Conservation (phyloP, 2,113 vertebrate genomes). For the Capreolus pygargus region DNA sequence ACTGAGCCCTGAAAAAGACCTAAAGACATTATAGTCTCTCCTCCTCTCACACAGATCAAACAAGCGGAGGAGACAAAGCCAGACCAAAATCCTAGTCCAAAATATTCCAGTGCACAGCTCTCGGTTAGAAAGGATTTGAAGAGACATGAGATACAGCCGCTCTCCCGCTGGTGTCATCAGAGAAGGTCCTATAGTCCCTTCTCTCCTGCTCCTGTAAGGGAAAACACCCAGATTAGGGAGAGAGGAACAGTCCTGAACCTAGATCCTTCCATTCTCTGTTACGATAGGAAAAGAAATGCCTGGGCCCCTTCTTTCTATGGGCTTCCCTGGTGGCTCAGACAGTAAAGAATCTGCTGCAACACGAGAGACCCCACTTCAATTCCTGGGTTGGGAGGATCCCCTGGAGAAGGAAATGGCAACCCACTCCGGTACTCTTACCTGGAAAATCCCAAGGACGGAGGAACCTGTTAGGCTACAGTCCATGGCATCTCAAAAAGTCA, state of each 20-base stretch:
- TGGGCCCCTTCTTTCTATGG: background rate
- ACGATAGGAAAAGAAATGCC: background rate
- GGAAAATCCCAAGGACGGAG: background rate
- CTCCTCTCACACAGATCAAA: background rate
- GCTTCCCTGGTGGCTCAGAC: background rate
- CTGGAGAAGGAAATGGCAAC: background rate
- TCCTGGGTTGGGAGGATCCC: background rate
- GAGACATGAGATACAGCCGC: background rate
- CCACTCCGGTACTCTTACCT: background rate
- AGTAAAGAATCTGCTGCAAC: background rate
- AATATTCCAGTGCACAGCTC: background rate
- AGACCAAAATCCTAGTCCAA: background rate
- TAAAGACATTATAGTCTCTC: background rate
- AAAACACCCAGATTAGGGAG: background rate
- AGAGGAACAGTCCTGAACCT: background rate
- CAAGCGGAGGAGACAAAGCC: background rate
- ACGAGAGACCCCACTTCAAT: fast-evolving
- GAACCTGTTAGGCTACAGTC: background rate
- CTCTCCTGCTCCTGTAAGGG: background rate
- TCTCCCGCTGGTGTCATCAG: background rate
- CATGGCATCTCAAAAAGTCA: background rate
- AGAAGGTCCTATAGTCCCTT: background rate
- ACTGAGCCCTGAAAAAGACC: background rate
- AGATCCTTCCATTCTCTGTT: background rate
- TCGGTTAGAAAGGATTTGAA: background rate